A percentile compares a stretch with the other conserved stretches of the same genome.
phyloP scores from a whole-genome alignment of 1,140 invertebrate species.

The Papilio dardanus region DNA sequence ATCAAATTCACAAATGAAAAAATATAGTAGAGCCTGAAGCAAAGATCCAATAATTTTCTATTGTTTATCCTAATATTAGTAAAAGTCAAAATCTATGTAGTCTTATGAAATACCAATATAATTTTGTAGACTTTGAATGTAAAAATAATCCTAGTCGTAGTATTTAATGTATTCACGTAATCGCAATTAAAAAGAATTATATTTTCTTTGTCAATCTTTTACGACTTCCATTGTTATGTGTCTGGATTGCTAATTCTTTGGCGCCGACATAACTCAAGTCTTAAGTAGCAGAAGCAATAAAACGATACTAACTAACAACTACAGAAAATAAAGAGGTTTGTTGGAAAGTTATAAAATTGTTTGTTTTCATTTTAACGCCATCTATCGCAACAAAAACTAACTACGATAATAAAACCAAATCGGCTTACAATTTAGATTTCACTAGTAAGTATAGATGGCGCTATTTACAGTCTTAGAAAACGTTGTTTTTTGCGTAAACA shows the following conservation, averaged over 20 bases:
- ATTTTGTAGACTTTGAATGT: not conserved
- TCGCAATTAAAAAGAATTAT: not conserved
- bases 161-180: not conserved
- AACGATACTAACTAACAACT: not conserved
- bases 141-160: no score
- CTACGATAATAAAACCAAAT: not conserved
- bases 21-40: no score
- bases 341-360: not conserved
- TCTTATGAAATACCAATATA: no score
- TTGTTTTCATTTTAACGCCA: not conserved
- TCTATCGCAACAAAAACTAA: not conserved
- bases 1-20: no score
- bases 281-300: constrained; percentile 40
- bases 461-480: constrained; percentile 22
- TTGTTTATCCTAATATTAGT: no score
- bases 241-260: constrained; percentile 15
- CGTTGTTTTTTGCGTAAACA: not conserved
- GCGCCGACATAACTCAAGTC: constrained; percentile 36
- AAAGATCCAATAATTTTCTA: no score
- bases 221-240: constrained; percentile 11
- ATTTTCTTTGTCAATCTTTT: constrained; percentile 10
- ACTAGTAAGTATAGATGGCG: constrained; percentile 50
- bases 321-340: not conserved
- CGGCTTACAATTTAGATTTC: not conserved
- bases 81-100: no score